Percentiles rank a stretch among this genome's conserved stretches.
Conservation (phyloP, 2,113 vertebrate species). For the Crotalus horridus region DNA sequence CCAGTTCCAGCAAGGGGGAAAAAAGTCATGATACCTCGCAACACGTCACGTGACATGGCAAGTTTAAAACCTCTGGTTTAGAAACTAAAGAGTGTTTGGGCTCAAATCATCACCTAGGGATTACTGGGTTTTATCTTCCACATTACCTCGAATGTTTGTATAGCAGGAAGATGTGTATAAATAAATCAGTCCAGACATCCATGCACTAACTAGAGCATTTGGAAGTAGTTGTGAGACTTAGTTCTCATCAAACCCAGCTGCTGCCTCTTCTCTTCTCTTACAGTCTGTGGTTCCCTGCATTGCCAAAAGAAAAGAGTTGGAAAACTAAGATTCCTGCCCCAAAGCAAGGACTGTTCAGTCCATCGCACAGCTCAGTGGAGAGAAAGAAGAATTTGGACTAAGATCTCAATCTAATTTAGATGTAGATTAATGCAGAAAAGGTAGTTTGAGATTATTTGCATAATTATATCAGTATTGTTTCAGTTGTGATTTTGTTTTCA, state of each 20-base stretch:
- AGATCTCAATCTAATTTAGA: background rate
- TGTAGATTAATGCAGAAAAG: background rate
- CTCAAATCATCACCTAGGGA: background rate
- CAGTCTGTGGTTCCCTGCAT: background rate
- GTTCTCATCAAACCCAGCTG: background rate
- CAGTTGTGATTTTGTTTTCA: background rate
- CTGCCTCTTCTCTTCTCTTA: background rate
- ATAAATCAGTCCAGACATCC: background rate
- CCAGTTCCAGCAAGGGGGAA: too few relatives aligned
- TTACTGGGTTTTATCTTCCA: background rate
- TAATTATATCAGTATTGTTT: background rate
- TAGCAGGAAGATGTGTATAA: background rate
- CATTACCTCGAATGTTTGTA: background rate
- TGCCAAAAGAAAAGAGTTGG: background rate
- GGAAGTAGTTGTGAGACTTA: background rate
- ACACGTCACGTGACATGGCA: too few relatives aligned
- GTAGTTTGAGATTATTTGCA: background rate
- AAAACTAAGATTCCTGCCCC: background rate
- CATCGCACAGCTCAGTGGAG: background rate
- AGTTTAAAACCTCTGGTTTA: too few relatives aligned
- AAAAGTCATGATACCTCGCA: too few relatives aligned
- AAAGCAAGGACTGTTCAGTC: background rate
- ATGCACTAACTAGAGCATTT: background rate
- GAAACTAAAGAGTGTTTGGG: background rate
- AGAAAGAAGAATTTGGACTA: background rate